phyloP scores from a whole-genome alignment of 2,797 vertebrate genomes.

The Schizothorax lantsangensis region DNA sequence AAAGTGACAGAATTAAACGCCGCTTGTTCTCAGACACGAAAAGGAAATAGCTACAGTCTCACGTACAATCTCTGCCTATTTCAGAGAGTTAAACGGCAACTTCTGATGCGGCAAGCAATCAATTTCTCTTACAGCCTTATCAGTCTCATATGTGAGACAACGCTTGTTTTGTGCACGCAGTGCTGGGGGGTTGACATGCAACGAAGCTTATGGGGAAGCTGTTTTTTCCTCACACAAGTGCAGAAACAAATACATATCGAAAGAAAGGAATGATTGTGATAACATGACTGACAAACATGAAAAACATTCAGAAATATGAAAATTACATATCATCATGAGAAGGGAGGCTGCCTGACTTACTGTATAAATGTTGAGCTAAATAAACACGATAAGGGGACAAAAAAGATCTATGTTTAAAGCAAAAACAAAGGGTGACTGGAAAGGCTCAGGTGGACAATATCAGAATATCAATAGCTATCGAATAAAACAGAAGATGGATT shows the following conservation, averaged over 20 bases:
- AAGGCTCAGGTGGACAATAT: neutral
- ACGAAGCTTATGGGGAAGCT: neutral
- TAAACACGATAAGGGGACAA: neutral
- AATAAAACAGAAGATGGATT: constrained; percentile 20
- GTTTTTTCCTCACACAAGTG: neutral
- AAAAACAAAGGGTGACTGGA: neutral
- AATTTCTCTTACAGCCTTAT: constrained; percentile 41
- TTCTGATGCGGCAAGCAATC: constrained; percentile 46
- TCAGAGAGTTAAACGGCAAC: constrained; percentile 37
- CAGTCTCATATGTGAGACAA: constrained; percentile 10
- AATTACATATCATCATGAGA: neutral
- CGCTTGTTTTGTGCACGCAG: neutral
- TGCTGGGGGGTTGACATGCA: neutral
- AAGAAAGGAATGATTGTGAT: neutral
- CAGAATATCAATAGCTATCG: neutral
- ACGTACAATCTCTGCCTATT: constrained; percentile 38
- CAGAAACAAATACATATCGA: constrained; percentile 10
- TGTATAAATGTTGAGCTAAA: neutral
- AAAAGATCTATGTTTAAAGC: neutral
- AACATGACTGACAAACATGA: constrained; percentile 9
- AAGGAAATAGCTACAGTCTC: constrained; percentile 50
- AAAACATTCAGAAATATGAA: constrained; percentile 16
- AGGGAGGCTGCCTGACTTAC: neutral
- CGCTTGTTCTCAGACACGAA: constrained; percentile 29
- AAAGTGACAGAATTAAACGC: constrained; percentile 35